These are phyloP conservation scores for Enteromius mattozi DNA, from an alignment of 2,797 vertebrate genomes.

Conservation along the genomic window DNA sequence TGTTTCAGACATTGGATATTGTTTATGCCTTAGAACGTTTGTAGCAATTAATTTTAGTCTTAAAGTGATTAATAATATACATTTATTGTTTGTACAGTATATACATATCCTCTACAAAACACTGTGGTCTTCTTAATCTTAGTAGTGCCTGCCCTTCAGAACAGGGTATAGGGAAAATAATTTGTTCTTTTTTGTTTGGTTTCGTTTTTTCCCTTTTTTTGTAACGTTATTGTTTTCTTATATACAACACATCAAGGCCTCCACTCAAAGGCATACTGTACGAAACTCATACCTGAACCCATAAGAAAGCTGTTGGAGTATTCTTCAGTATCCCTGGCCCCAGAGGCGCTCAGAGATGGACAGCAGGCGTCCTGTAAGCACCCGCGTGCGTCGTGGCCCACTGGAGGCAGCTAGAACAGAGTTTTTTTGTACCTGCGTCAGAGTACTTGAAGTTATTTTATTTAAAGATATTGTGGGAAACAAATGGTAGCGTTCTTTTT, in stretches of 20 bases:
- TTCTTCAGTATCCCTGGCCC: constrained; percentile 85
- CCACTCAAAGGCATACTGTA: constrained; percentile 83
- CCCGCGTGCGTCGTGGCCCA: constrained; percentile 94
- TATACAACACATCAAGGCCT: constrained; percentile 94
- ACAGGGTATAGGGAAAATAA: constrained; percentile 98
- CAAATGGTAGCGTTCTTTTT: constrained; percentile 95
- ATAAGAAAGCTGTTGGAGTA: constrained; percentile 85
- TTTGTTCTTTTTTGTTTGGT: constrained; percentile 83
- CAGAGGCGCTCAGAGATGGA: constrained; percentile 80
- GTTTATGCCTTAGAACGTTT: constrained; percentile 99
- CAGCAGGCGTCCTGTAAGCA: constrained; percentile 94
- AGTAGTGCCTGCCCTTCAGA: constrained; percentile 99
- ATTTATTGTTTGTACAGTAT: constrained; percentile 98
- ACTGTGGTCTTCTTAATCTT: constrained; percentile 99
- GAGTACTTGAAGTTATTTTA: constrained; percentile 99
- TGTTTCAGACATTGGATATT: constrained; percentile 98
- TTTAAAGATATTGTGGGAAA: constrained; percentile 99
- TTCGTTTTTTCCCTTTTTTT: constrained; percentile 81
- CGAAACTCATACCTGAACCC: constrained; percentile 85
- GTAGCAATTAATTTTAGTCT: constrained; percentile 99
- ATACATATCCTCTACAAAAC: constrained; percentile 98
- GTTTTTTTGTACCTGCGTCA: constrained; percentile 98
- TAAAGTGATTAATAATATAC: constrained; percentile 91
- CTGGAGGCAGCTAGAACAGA: constrained; percentile 93
- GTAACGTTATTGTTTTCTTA: constrained; percentile 79